Percentiles rank a stretch among this genome's conserved stretches.
Evolutionary conservation across 2,888 invertebrate genomes (phyloP).

Genomic region (Folsomia candida): DNA sequence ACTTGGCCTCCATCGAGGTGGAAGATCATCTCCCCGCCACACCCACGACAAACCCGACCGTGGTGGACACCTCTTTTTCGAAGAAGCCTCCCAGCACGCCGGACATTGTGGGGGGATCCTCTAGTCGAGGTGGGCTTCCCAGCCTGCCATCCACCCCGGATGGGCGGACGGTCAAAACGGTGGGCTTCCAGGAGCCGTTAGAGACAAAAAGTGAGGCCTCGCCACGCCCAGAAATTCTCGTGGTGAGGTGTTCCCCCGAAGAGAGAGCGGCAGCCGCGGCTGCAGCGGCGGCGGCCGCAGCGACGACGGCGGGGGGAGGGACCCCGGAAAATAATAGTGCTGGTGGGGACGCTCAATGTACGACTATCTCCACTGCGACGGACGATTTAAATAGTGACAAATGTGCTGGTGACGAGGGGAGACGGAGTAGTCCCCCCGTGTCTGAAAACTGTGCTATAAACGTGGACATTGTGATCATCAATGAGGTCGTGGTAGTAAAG

Average conservation of each 20-base stretch:
- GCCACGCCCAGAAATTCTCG: constrained; percentile 50
- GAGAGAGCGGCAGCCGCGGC: constrained; percentile 34
- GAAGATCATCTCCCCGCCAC: constrained; percentile 49
- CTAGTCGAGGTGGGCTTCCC: not conserved
- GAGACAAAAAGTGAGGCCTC: constrained; percentile 37
- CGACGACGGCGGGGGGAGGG: not conserved
- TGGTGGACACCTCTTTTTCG: constrained; percentile 14
- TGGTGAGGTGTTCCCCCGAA: constrained; percentile 49
- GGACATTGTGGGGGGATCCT: constrained; percentile 7
- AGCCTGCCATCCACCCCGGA: constrained; percentile 42
- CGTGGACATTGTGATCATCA: constrained; percentile 12
- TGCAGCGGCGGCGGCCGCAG: not conserved
- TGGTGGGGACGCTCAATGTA: not conserved
- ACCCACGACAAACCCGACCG: not conserved
- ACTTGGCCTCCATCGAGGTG: constrained; percentile 58
- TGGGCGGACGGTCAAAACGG: constrained; percentile 43
- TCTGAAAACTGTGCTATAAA: constrained; percentile 8
- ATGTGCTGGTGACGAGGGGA: constrained; percentile 16
- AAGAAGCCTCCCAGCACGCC: constrained; percentile 6
- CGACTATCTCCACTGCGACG: not conserved
- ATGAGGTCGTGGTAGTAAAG: not conserved
- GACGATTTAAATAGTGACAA: constrained; percentile 11
- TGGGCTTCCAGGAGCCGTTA: constrained; percentile 50
- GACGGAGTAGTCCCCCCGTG: not conserved
- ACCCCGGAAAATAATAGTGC: constrained; percentile 8